Percentiles rank a stretch among this genome's conserved stretches.
Evolutionary conservation across 2,888 invertebrate species (phyloP).

Genomic region (Myopa tessellatipennis): DNA sequence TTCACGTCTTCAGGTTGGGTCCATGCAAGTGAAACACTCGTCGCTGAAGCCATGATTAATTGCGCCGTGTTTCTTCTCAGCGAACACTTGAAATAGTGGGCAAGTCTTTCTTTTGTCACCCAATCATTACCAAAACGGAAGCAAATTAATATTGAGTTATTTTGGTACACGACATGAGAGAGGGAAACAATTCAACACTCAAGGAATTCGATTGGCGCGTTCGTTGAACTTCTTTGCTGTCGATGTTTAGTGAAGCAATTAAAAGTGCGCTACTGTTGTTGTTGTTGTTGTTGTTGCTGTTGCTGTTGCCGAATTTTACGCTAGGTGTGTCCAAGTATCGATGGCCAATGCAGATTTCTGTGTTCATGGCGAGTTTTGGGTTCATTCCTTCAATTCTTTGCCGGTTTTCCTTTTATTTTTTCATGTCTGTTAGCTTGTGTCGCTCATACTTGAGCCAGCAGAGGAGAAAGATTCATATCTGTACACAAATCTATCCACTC

Average conservation of each 20-base stretch:
- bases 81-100: no score
- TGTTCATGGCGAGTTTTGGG: not conserved
- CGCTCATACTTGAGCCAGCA: no score
- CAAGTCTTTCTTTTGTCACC: not conserved
- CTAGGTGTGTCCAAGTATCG: conserved; percentile 5
- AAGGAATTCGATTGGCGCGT: conserved; percentile 1
- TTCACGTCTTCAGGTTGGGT: no score
- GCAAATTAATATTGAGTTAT: not conserved
- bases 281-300: not conserved
- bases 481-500: no score
- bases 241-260: not conserved
- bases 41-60: no score
- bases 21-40: no score
- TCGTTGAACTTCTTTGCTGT: not conserved
- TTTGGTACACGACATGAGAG: not conserved
- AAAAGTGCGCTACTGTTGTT: not conserved
- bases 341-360: not conserved
- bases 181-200: not conserved
- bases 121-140: not conserved
- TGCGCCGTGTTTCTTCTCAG: no score
- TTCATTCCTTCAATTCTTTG: not conserved
- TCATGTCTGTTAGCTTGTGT: not conserved
- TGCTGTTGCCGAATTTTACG: not conserved
- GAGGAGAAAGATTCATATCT: not conserved
- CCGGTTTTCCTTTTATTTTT: not conserved